A percentile compares a stretch with the other conserved stretches of the same genome.
phyloP scores from a whole-genome alignment of 2,888 invertebrate genomes.

The Acanthosepion esculentum region DNA sequence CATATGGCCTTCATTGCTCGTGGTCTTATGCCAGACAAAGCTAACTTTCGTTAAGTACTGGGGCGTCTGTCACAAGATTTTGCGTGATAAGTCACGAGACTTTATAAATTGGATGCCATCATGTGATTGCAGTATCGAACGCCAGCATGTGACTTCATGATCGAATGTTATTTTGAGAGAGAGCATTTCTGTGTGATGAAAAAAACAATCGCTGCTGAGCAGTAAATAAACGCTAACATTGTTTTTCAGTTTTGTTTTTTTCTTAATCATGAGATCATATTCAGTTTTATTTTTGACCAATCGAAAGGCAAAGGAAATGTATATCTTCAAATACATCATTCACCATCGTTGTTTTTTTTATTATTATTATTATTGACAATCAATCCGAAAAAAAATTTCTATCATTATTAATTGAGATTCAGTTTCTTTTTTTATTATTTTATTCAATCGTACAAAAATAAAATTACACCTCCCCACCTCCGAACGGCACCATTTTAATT shows the following conservation, averaged over 20 bases:
- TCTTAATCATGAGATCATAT: background rate
- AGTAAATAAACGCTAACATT: background rate
- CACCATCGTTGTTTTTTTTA: no score
- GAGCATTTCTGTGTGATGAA: background rate
- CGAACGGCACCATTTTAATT: no score
- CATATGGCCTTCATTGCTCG: no score
- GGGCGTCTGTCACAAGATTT: background rate
- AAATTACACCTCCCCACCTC: no score
- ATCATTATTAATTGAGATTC: no score
- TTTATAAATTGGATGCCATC: background rate
- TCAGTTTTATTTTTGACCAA: background rate
- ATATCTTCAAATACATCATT: no score
- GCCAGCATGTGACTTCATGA: background rate
- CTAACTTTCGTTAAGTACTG: no score
- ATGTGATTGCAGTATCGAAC: background rate
- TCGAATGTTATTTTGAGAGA: slow-evolving; percentile 2
- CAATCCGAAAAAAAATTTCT: no score
- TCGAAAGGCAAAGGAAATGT: background rate
- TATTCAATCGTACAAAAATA: no score
- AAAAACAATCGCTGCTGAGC: background rate
- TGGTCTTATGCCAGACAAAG: no score
- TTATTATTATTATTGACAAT: no score
- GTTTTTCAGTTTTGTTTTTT: background rate
- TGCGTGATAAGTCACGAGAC: background rate
- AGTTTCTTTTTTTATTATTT: no score